Conservation (phyloP, 2,797 vertebrate genomes). For the Cirrhinus mrigala region DNA sequence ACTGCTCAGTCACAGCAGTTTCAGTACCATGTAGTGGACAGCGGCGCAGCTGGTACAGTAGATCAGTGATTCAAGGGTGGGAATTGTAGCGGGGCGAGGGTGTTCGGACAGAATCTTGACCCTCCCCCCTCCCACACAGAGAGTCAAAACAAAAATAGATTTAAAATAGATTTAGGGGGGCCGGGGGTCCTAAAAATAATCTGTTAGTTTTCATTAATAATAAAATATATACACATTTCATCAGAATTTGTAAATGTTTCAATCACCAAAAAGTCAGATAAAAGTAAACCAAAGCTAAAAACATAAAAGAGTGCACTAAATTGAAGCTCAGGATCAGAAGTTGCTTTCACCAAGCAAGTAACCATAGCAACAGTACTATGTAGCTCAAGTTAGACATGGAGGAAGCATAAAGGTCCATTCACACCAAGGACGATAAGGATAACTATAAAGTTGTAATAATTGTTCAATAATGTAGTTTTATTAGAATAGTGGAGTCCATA, state of each 20-base stretch:
- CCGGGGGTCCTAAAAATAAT: neutral
- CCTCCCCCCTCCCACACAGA: neutral
- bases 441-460: neutral
- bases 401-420: neutral
- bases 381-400: neutral
- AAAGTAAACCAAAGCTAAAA: neutral
- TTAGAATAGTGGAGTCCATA: neutral
- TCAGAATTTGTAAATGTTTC: neutral
- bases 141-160: neutral
- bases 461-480: neutral
- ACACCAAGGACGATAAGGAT: neutral
- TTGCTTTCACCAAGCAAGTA: neutral
- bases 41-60: conserved; percentile 51
- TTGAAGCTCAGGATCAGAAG: neutral
- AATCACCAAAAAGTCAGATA: neutral
- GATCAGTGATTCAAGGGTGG: neutral
- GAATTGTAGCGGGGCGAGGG: neutral
- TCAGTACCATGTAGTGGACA: conserved; percentile 63
- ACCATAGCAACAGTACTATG: neutral
- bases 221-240: neutral
- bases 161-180: too few species aligned
- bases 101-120: neutral
- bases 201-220: neutral
- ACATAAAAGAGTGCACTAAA: neutral
- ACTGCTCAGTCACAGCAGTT: conserved; percentile 16